Percentiles rank a stretch among this genome's conserved stretches.
Evolutionary conservation across 2,113 vertebrate species (phyloP).

Genomic region (Chaenogobius annularis): DNA sequence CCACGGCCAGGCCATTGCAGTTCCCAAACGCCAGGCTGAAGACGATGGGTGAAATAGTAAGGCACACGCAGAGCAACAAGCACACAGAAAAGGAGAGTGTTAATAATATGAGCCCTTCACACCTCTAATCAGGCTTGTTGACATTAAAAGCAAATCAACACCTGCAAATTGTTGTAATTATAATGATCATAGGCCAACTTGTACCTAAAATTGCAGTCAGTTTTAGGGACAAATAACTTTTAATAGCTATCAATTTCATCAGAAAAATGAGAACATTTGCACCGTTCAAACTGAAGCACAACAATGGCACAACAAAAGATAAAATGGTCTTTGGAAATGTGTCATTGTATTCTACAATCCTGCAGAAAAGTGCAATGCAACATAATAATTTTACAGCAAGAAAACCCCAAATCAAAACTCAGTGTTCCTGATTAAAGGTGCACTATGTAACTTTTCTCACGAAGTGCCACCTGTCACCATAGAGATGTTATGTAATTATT

Average conservation of each 20-base stretch:
- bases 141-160: constrained; percentile 13
- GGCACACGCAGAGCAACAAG: constrained; percentile 6
- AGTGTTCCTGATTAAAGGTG: background rate
- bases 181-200: background rate
- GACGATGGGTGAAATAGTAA: constrained; percentile 19
- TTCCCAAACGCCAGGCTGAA: constrained; percentile 93
- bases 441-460: background rate
- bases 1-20: constrained; percentile 89
- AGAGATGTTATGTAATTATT: background rate
- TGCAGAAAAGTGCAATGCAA: too few relatives aligned
- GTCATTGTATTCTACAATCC: background rate
- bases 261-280: background rate
- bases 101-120: background rate
- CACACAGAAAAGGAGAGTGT: constrained; percentile 8
- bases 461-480: background rate
- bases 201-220: too few relatives aligned
- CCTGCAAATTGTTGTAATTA: constrained; percentile 31
- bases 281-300: too few relatives aligned
- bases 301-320: too few relatives aligned
- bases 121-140: constrained; percentile 4
- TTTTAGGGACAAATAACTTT: background rate
- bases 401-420: background rate
- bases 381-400: too few relatives aligned
- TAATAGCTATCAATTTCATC: background rate
- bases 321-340: too few relatives aligned